Percentiles rank a stretch among this genome's conserved stretches.
phyloP scores from a whole-genome alignment of 2,797 vertebrate species.

The Orientallactaga sibirica region DNA sequence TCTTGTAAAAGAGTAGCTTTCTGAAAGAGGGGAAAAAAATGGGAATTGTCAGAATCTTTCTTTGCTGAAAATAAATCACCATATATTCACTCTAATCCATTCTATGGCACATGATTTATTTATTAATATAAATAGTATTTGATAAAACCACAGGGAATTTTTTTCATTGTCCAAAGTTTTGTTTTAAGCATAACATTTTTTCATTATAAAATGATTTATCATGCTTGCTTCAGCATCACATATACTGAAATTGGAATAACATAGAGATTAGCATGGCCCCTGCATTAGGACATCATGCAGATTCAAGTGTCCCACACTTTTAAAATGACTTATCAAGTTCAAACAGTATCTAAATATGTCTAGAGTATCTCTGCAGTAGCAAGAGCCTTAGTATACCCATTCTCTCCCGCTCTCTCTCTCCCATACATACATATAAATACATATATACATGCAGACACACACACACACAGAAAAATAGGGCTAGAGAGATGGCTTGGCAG shows the following conservation, averaged over 20 bases:
- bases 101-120: not conserved
- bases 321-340: slow-evolving; percentile 43
- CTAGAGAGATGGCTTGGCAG: no score
- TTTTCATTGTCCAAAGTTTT: not conserved
- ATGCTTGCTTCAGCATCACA: not conserved
- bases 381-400: no score
- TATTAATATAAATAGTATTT: not conserved
- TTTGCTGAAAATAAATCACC: slow-evolving; percentile 25
- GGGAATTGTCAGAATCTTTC: slow-evolving; percentile 27
- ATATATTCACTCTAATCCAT: not conserved
- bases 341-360: not conserved
- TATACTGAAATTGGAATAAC: not conserved
- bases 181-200: slow-evolving; percentile 30
- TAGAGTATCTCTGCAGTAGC: no score
- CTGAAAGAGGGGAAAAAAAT: slow-evolving; percentile 59
- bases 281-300: not conserved
- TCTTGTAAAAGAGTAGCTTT: slow-evolving; percentile 81
- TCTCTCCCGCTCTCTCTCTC: no score
- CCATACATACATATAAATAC: no score
- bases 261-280: not conserved
- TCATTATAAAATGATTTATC: slow-evolving; percentile 21
- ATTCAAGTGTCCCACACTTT: not conserved
- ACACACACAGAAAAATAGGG: no score
- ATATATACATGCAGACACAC: no score
- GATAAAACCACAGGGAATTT: not conserved